Evolutionary conservation across 2,888 invertebrate genomes (phyloP), one percentile per base, ranked within the genome.

Genomic region (Pinctada fucata): DNA sequence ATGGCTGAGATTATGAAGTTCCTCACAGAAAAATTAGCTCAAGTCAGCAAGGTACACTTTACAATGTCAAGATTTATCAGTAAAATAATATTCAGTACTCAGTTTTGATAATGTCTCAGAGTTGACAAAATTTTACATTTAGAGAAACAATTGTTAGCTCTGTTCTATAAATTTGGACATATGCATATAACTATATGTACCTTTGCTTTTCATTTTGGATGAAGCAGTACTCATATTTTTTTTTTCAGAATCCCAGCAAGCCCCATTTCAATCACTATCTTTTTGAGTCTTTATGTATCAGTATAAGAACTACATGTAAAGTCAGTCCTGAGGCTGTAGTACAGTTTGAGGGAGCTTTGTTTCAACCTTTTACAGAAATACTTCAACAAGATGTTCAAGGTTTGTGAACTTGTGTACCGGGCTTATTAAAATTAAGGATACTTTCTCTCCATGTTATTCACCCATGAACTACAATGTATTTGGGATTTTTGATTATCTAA

Each of bases 201-300:
- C 31, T 31, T 31, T 31, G 31, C 31, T 31, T 31, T 31, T 31
- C 31, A 31, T 31, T 31, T 31, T 31, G 31, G 31, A 31, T 31
- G 31, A 31, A 31, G 31, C 31, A 31, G 31, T 31, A 31, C 31
- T 31, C 31, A 31, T 31, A 31, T 31, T 31, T 31, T 31, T 31
- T 31, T 31, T 31, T 31, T 31, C 88, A 97, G 93, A 99, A 99
- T 94, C 94, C 99, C 0, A 97, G 97, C 88, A 97, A 97, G 89
- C 99, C 99, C 0, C 97, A 98, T 92, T 99, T 99, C 94, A 99
- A 99, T 94, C 99, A 99, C 92, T 99, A 97, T 93, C 94, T 99
- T 63, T 99, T 99, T 92, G 99, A 99, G 94, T 96, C 97, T 0
- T 94, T 99, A 65, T 97, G 98, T 49, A 93, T 99, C 4, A 89